A percentile compares a stretch with the other conserved stretches of the same genome.
phyloP scores from a whole-genome alignment of 2,888 invertebrate species.

The Eucera pruinosa region DNA sequence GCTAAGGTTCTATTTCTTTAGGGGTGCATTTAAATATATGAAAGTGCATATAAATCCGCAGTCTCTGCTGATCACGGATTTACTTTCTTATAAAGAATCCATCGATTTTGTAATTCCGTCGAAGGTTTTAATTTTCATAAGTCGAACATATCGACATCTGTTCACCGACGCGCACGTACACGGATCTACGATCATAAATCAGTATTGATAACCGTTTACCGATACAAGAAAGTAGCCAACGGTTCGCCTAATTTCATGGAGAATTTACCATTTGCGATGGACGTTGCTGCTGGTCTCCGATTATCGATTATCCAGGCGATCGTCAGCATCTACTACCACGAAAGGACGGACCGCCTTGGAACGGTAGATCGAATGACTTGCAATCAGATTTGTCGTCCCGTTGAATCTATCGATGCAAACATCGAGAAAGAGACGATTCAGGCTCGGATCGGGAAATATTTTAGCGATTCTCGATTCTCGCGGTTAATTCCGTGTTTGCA shows the following conservation, averaged over 20 bases:
- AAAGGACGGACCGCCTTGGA: conserved; percentile 15
- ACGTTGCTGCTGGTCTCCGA: conserved; percentile 55
- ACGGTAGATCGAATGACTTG: conserved; percentile 41
- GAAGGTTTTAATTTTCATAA: background rate
- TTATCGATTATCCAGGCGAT: conserved; percentile 73
- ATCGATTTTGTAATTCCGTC: background rate
- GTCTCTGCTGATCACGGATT: too few relatives aligned
- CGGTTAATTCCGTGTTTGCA: conserved; percentile 25
- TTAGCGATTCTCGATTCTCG: background rate
- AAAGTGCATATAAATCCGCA: too few relatives aligned
- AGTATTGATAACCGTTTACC: conserved; percentile 1
- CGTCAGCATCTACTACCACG: conserved; percentile 52
- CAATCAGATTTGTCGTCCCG: conserved; percentile 30
- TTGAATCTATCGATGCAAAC: background rate
- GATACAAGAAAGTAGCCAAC: conserved; percentile 56
- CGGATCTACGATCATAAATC: background rate
- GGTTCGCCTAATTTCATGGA: conserved; percentile 71
- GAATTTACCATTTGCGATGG: conserved; percentile 76
- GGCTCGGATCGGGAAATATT: background rate
- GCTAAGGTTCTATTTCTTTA: too few relatives aligned
- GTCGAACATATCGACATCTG: background rate
- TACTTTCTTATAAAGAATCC: too few relatives aligned
- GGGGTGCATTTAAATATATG: too few relatives aligned
- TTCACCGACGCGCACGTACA: conserved; percentile 26
- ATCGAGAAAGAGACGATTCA: background rate